Percentiles rank a stretch among this genome's conserved stretches.
Conservation (phyloP, 2,113 vertebrate species). For the Tautogolabrus adspersus region DNA sequence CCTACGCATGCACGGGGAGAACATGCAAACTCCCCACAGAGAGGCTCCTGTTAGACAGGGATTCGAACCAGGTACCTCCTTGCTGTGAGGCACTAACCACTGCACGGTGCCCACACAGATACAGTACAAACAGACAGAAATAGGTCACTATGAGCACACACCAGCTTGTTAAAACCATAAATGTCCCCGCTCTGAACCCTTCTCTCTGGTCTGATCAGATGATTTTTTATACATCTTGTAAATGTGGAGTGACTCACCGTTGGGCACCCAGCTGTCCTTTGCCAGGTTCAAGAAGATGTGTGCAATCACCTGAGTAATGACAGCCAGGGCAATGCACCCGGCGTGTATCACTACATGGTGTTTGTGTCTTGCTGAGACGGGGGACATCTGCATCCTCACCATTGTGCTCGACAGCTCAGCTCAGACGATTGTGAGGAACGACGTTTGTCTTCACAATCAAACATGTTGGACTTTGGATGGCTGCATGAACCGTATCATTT, state of each 20-base stretch:
- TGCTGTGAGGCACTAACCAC: too few species aligned
- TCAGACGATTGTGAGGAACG: neutral
- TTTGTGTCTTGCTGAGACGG: neutral
- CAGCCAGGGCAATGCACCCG: constrained; percentile 43
- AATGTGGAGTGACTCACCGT: constrained; percentile 54
- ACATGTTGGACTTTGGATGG: constrained; percentile 60
- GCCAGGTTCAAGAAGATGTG: constrained; percentile 30
- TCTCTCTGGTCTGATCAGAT: neutral
- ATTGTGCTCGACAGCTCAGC: neutral
- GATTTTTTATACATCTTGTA: neutral
- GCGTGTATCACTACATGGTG: constrained; percentile 27
- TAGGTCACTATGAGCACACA: too few species aligned
- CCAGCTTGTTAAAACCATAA: neutral
- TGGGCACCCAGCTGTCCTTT: constrained; percentile 47
- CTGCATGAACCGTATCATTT: neutral
- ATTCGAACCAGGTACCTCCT: too few species aligned
- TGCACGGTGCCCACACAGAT: too few species aligned
- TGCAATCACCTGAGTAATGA: constrained; percentile 36
- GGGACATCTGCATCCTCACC: neutral
- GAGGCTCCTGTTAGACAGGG: too few species aligned
- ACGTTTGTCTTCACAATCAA: neutral
- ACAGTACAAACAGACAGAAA: too few species aligned
- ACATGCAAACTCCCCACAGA: too few species aligned
- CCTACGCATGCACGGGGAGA: too few species aligned
- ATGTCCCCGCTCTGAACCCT: neutral